These are phyloP conservation scores for Stenichneumon culpator DNA, from an alignment of 2,888 invertebrate species.

Conservation along the genomic window DNA sequence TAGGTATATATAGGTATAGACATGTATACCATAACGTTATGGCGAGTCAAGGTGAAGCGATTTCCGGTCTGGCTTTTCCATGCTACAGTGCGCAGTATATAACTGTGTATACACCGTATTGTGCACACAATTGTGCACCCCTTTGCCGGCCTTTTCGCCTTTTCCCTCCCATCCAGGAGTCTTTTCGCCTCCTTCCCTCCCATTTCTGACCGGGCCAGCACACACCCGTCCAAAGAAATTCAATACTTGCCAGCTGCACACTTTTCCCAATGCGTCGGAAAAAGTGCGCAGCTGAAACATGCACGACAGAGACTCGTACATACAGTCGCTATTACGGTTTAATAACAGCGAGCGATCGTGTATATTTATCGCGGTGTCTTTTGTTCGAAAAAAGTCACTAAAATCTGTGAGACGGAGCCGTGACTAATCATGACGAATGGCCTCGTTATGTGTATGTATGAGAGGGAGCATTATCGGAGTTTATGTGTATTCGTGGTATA, in stretches of 20 bases:
- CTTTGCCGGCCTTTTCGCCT: constrained; percentile 6
- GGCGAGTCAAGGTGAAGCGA: constrained; percentile 52
- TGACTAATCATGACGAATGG: constrained; percentile 54
- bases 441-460: constrained; percentile 10
- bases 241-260: constrained; percentile 45
- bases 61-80: constrained; percentile 31
- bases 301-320: background rate
- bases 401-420: constrained; percentile 21
- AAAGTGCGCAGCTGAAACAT: no score
- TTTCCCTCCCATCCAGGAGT: no score
- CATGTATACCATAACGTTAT: background rate
- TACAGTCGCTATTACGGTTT: background rate
- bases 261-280: constrained; percentile 32
- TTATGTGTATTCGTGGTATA: background rate
- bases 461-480: background rate
- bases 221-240: constrained; percentile 39
- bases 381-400: background rate
- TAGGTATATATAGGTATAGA: no score
- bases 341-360: background rate
- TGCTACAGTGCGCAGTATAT: background rate
- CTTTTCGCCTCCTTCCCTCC: constrained; percentile 21
- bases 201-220: constrained; percentile 29
- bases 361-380: constrained; percentile 30
- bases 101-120: background rate
- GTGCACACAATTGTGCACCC: no score